Evolutionary conservation across 1,140 invertebrate genomes (phyloP), one percentile per base, ranked within the genome.

Genomic region (Brachionus sp.): DNA sequence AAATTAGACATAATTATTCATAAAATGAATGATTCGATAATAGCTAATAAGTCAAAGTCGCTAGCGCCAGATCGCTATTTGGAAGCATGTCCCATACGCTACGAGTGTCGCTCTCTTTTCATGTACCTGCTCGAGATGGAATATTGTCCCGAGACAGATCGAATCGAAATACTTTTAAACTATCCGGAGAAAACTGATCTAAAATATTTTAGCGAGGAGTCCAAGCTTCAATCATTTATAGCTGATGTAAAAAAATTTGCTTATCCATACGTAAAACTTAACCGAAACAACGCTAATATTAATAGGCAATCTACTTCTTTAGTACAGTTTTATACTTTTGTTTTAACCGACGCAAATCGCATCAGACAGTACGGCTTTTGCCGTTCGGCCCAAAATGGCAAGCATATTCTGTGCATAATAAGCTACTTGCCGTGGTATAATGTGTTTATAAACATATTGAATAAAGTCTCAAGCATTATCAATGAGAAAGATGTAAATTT

Each of bases 321-420:
- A 37, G 77, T 80, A 13, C 77, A 80, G 35, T 80, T 80, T 66
- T 80, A 80, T 29, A 80, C 77, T 37, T 80, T 80, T 80, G 77
- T 80, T 0, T n/a, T 80, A 3, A 80, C 77, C 10, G 77, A 80
- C 57, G 39, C 39, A 12, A 80, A 80, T 37, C 77, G 77, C 12
- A 80, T 62, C 9, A 57, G 77, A 25, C 77, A 62, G 35, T 80
- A 80, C 29, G 77, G 77, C 3, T 80, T 62, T 80, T 80, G 77
- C 33, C 19, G 77, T 13, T 80, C 77, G 13, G 77, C 77, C 9
- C 70, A 75, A 46, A 46, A 44, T 5, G 77, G 77, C 25, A 57
- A 66, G n/a, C 77, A 80, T 35, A 66, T 80, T 19, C 39, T 80
- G 3, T 80, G 77, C 39, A 80, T 80, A 13, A n/a, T 80, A n/a